These are phyloP conservation scores for Antheraea yamamai DNA, from an alignment of 2,888 invertebrate genomes.

Conservation along the genomic window DNA sequence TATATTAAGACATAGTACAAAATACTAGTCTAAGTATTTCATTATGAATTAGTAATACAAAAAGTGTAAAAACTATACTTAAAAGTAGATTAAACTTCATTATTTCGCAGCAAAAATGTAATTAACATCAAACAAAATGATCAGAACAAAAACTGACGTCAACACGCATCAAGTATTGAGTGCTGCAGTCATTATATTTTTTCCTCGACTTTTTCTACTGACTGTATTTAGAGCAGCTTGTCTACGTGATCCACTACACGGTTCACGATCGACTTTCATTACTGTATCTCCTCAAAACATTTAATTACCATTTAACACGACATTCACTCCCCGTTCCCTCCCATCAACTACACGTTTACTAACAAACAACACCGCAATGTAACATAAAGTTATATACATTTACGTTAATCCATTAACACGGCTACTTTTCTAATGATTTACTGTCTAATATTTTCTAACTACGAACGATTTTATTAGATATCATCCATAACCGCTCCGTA, in stretches of 20 bases:
- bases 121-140: conserved; percentile 12
- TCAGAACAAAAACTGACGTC: conserved; percentile 10
- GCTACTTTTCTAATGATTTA: neutral
- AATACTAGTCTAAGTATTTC: neutral
- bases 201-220: conserved; percentile 5
- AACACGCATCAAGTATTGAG: conserved; percentile 11
- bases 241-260: conserved; percentile 13
- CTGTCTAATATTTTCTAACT: conserved; percentile 8
- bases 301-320: neutral
- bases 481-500: neutral
- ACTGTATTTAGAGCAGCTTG: conserved; percentile 7
- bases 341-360: neutral
- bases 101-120: conserved; percentile 3
- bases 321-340: neutral
- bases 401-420: neutral
- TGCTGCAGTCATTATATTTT: conserved; percentile 14
- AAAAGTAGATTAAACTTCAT: conserved; percentile 15
- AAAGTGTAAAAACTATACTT: conserved; percentile 9
- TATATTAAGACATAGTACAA: neutral
- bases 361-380: neutral
- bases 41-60: neutral
- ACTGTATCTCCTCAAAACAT: neutral
- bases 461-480: neutral
- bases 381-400: conserved; percentile 1
- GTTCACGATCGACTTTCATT: conserved; percentile 1